Base-by-base conservation (phyloP, 2,797 vertebrate species). In the Halcyon badia region DNA sequence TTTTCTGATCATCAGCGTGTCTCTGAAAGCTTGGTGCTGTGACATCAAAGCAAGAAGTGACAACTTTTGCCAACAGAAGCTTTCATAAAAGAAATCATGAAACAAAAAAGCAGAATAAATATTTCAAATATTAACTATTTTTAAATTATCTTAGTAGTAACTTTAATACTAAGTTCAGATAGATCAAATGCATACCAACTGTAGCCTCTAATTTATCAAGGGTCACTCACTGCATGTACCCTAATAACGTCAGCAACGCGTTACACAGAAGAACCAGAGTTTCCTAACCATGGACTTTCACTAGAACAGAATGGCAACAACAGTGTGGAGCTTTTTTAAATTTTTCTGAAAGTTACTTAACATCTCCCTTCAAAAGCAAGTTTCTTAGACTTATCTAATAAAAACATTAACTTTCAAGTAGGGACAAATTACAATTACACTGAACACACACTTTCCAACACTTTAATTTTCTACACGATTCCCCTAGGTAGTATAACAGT, bases 261-360 rank as follows among this genome's bases (percentile, higher is more conserved):
- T 66, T 2, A 33, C 2, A 16, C 10, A 58, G 28, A 80, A 80
- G 16, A 41, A 73, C 13, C 30, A 41, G 13, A 71, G 7, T 41
- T 76, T 69, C 70, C 58, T 35, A 72, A 52, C n/a, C 15, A 14
- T 4, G 3, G 9, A 5, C 31, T 28, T 76, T 58, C 44, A 54
- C 18, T 39, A 19, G 54, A 18, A 69, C 9, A 68, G 20, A 83
- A 70, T 8, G 10, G 35, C 42, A 93, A 65, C 41, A 70, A 39
- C 10, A 62, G 3, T 0, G 1, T 6, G 37, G 8, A 1, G 4
- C 12, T 7, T 42, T 35, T 49, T 4, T 3, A 30, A 19, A 26
- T 42, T 70, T 89, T 82, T 31, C 57, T 61, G 24, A 31, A 76
- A 65, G 17, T 48, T 49, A 78, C 61, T 60, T 13, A 90, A 20